Evolutionary conservation across 2,888 invertebrate species (phyloP).

Genomic region (Amitus sp.): DNA sequence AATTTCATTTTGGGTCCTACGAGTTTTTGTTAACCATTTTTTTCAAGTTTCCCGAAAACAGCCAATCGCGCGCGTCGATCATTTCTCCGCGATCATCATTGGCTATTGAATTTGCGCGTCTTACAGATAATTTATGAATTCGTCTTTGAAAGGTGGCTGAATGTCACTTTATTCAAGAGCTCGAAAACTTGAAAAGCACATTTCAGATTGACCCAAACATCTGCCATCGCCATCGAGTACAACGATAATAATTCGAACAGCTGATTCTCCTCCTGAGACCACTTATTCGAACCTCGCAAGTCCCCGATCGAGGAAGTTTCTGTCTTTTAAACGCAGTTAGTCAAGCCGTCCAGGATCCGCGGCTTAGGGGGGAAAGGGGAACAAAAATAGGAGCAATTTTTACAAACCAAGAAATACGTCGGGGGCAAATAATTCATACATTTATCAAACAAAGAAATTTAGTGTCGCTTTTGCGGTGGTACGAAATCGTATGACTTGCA

Average conservation of each 20-base stretch:
- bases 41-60: too few relatives aligned
- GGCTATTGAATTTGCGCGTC: too few relatives aligned
- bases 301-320: conserved; percentile 34
- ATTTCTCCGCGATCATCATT: too few relatives aligned
- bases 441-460: not conserved
- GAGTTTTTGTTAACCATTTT: too few relatives aligned
- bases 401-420: conserved; percentile 27
- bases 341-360: conserved; percentile 16
- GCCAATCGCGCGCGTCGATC: too few relatives aligned
- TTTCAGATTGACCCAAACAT: conserved; percentile 28
- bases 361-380: too few relatives aligned
- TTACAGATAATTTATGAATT: too few relatives aligned
- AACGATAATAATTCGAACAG: conserved; percentile 46
- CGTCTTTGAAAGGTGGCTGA: too few relatives aligned
- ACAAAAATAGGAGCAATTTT: too few relatives aligned
- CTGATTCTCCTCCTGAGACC: conserved; percentile 42
- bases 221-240: conserved; percentile 45
- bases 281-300: conserved; percentile 34
- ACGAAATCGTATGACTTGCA: not conserved
- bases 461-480: not conserved
- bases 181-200: too few relatives aligned
- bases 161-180: too few relatives aligned
- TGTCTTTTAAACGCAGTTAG: conserved; percentile 40
- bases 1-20: too few relatives aligned
- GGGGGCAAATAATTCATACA: not conserved